These are phyloP conservation scores for Pseudococcus longispinus DNA, from an alignment of 2,888 invertebrate genomes.

Conservation along the genomic window DNA sequence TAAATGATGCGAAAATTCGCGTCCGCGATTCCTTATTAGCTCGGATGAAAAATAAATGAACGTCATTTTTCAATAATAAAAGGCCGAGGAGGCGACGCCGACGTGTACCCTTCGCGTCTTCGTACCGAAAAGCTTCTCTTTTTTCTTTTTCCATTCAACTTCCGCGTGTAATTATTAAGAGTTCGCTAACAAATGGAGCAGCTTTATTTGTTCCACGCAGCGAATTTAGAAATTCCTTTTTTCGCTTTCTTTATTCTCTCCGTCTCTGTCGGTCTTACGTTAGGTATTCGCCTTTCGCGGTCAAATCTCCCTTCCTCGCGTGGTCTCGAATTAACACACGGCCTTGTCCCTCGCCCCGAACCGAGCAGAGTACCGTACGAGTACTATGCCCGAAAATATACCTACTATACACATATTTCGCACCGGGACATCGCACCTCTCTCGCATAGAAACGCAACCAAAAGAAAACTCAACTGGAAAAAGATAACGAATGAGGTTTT, in stretches of 20 bases:
- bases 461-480: slow-evolving; percentile 38
- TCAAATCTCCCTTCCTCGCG: neutral
- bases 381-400: neutral
- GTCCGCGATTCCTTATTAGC: slow-evolving; percentile 47
- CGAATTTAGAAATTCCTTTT: slow-evolving; percentile 40
- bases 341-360: neutral
- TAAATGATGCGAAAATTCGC: slow-evolving; percentile 55
- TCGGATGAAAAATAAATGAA: slow-evolving; percentile 54
- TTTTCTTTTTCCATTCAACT: slow-evolving; percentile 8
- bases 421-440: neutral
- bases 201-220: slow-evolving; percentile 49
- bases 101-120: neutral
- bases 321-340: neutral
- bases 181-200: slow-evolving; percentile 53
- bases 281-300: neutral
- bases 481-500: slow-evolving; percentile 47
- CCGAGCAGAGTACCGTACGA: neutral
- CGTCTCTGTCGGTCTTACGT: neutral
- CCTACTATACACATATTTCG: neutral
- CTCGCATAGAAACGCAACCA: neutral
- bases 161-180: slow-evolving; percentile 49
- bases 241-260: neutral
- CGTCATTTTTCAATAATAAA: slow-evolving; percentile 56
- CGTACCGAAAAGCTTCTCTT: neutral
- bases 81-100: slow-evolving; percentile 46